These are phyloP conservation scores for Picus viridis DNA, from an alignment of 2,797 vertebrate genomes.

Conservation along the genomic window DNA sequence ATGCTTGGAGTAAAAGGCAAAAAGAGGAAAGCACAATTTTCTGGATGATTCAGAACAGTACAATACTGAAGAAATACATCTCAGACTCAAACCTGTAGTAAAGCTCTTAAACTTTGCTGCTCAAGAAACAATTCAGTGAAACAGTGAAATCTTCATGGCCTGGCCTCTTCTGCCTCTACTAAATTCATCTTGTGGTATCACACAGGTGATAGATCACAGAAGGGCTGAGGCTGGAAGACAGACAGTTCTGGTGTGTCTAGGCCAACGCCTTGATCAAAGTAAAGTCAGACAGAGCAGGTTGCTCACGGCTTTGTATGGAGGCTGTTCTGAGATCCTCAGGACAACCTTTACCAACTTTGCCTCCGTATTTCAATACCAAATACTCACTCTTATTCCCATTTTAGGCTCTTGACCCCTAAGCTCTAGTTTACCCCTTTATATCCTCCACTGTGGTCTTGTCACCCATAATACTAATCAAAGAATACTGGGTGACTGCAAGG, in stretches of 20 bases:
- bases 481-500: too few species aligned
- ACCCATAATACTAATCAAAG: background rate
- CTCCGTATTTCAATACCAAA: background rate
- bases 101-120: background rate
- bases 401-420: background rate
- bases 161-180: background rate
- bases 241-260: background rate
- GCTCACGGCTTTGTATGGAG: background rate
- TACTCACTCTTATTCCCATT: background rate
- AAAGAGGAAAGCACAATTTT: background rate
- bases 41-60: background rate
- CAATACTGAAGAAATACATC: background rate
- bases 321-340: rapidly evolving
- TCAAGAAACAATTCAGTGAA: background rate
- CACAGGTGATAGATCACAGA: background rate
- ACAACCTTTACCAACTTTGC: background rate
- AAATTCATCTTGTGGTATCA: background rate
- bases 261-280: background rate
- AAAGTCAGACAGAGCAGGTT: background rate
- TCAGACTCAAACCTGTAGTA: background rate
- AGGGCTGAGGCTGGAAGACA: background rate
- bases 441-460: background rate
- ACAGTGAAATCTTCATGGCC: background rate
- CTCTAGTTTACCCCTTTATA: background rate
- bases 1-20: background rate